Evolutionary conservation across 2,888 invertebrate species (phyloP).

Genomic region (Frankliniella fusca): DNA sequence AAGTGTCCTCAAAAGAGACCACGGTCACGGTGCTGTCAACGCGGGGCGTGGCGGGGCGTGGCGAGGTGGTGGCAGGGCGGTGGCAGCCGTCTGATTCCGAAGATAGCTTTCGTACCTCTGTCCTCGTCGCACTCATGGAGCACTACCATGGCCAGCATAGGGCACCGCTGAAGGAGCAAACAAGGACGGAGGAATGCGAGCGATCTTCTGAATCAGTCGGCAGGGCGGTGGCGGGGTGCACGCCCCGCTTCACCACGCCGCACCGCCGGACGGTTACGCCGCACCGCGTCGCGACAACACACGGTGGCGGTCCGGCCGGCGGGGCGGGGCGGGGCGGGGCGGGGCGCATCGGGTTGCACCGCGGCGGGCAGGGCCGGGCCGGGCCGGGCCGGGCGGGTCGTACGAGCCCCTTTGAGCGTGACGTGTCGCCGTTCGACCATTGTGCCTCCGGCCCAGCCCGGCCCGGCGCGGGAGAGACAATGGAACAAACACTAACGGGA

Average conservation of each 20-base stretch:
- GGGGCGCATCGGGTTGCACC: neutral
- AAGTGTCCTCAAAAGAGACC: neutral
- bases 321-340: neutral
- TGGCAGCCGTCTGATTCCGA: neutral
- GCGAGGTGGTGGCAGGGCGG: neutral
- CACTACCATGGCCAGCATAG: no score
- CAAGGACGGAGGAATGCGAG: neutral
- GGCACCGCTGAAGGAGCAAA: neutral
- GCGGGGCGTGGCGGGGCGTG: neutral
- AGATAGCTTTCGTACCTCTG: neutral
- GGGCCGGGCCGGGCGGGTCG: neutral
- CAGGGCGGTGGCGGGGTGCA: neutral
- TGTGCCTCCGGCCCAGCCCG: no score
- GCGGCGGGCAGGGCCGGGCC: neutral
- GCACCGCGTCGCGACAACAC: neutral
- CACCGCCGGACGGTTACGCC: neutral
- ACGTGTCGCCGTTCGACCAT: no score
- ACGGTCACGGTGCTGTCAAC: neutral
- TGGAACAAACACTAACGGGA: conserved; percentile 23
- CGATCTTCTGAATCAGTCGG: neutral
- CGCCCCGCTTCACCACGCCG: neutral
- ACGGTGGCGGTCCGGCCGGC: neutral
- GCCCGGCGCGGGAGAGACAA: neutral
- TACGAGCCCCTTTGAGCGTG: no score
- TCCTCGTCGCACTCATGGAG: neutral